Evolutionary conservation across 1,140 invertebrate genomes (phyloP), one percentile per base, ranked within the genome.

Genomic region (Tribolium madens): DNA sequence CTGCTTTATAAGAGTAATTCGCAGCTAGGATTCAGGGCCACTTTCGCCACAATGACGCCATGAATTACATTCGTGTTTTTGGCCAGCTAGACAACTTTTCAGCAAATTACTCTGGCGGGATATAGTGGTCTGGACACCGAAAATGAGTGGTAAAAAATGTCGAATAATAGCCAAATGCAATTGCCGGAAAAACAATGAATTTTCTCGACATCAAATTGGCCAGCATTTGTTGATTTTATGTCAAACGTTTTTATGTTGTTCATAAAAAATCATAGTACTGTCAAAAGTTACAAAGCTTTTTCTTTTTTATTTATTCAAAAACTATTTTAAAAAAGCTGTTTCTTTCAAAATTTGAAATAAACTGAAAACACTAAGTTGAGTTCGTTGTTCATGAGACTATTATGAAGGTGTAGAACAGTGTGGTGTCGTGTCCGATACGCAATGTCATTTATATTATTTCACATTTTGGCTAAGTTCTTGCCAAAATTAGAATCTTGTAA

Each of bases 1-100:
- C 50, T 36, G 46, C 50, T 72, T 72, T 72, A 72, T 72, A 50
- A 72, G 46, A 72, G 70, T 72, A 72, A 72, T 52, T 53, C 70
- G 42, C 70, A 14, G 70, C 70, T 53, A 15, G 70, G 70, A 72
- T 71, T 71, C 36, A n/a, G 33, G 47, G 68, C 70, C 46, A 50
- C 70, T 72, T 53, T 72, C 70, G 70, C 70, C 70, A 72, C 70
- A 72, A 72, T 53, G 70, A 72, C 70, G 70, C 70, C 70, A 72
- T 72, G 70, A 72, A 72, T 72, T 72, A 72, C 70, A 71, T 71
- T 60, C 68, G 68, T 71, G 68, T 46, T 48, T 26, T 3, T 13
- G 10, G 64, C 64, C 31, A 36, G 31, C 64, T 46, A 46, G 68
- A 71, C 68, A 71, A 71, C 31, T 48, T 71, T 71, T 48, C 36